Conservation (phyloP, 2,113 vertebrate species). For the Bos indicus region DNA sequence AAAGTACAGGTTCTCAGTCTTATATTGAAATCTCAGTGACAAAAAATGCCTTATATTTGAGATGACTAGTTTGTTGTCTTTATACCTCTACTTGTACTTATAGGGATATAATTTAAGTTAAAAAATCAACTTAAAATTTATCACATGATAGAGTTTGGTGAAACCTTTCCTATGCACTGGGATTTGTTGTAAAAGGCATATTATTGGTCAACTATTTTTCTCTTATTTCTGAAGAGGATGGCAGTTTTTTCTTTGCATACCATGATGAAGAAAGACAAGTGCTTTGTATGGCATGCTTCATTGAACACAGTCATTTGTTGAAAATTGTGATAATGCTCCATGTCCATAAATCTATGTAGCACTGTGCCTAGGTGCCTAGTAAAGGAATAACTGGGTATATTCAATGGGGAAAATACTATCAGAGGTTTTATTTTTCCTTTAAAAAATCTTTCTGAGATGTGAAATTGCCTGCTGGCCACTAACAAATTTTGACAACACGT, state of each 20-base stretch:
- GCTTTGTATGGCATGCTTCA: not conserved
- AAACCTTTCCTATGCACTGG: not conserved
- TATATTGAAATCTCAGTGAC: not conserved
- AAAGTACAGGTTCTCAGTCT: not conserved
- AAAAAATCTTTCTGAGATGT: conserved; percentile 65
- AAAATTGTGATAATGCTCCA: conserved; percentile 1
- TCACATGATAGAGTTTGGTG: not conserved
- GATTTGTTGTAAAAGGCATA: not conserved
- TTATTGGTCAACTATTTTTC: not conserved
- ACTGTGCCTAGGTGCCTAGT: conserved; percentile 41
- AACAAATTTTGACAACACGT: conserved; percentile 52
- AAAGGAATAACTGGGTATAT: conserved; percentile 31
- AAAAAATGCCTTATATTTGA: not conserved
- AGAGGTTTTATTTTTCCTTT: not conserved
- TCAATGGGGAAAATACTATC: conserved; percentile 50
- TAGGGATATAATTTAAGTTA: not conserved
- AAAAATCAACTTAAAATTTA: not conserved
- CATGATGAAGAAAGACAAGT: not conserved
- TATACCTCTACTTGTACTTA: not conserved
- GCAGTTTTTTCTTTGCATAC: not conserved
- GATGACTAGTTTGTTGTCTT: not conserved
- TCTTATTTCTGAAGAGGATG: not conserved
- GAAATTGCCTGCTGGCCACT: conserved; percentile 66
- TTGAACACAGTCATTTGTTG: not conserved
- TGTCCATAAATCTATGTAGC: conserved; percentile 38